A percentile compares a stretch with the other conserved stretches of the same genome.
These are phyloP conservation scores for Callospermophilus lateralis DNA, from an alignment of 2,113 vertebrate species.

Conservation along the genomic window DNA sequence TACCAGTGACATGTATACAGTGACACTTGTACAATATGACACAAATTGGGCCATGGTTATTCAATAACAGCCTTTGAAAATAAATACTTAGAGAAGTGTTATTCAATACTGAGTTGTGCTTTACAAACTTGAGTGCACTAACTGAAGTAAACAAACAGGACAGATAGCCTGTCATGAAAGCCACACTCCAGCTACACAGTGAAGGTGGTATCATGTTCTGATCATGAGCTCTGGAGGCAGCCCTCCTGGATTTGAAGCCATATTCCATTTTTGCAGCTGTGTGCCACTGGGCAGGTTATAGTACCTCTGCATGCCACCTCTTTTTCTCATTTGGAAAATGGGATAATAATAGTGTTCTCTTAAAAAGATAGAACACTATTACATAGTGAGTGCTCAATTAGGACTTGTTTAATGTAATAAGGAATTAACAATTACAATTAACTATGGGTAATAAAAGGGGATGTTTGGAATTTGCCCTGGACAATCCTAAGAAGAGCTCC, in stretches of 20 bases:
- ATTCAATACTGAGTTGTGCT: constrained; percentile 5
- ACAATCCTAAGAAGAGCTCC: background rate
- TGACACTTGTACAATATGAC: background rate
- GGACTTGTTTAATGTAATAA: background rate
- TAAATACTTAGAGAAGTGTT: background rate
- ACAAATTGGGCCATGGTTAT: background rate
- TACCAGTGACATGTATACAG: background rate
- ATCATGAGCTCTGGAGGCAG: background rate
- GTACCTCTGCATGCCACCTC: background rate
- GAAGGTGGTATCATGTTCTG: background rate
- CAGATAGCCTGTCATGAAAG: background rate
- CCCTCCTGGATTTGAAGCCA: background rate
- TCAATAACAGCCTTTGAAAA: background rate
- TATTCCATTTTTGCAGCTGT: background rate
- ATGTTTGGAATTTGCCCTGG: background rate
- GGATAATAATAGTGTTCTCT: background rate
- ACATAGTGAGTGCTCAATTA: background rate
- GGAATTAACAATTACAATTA: background rate
- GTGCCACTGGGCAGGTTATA: background rate
- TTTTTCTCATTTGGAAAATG: constrained; percentile 50
- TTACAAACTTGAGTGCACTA: background rate
- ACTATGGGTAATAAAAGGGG: background rate
- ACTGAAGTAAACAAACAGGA: background rate
- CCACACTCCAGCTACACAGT: background rate
- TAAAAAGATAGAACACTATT: background rate